Evolutionary conservation across 2,113 vertebrate genomes (phyloP), one percentile per base, ranked within the genome.

Genomic region (Cyphomyrus plagiostoma): DNA sequence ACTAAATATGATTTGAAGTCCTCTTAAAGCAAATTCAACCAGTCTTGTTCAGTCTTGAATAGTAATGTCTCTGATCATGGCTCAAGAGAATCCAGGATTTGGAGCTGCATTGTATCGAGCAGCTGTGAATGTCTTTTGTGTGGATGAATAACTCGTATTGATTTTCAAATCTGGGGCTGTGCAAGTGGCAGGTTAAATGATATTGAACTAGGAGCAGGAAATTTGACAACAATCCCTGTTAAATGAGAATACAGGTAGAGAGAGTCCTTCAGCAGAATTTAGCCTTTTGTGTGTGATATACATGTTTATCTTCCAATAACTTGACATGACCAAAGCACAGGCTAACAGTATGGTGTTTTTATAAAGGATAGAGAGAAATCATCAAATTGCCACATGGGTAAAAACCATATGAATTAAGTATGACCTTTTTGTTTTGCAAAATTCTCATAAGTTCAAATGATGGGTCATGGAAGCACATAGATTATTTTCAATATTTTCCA

Each of bases 191-290:
- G 70, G 90, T 93, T 92, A 92, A 94, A 89, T 93, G 90, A 94
- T 93, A 94, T 91, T 90, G 90, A 93, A 93, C 92, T 70, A 90
- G 88, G 89, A 92, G 87, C 83, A 91, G 87, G 45, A 92, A 92
- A 92, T 94, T 91, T 93, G 85, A 94, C 91, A 91, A 93, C 93
- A 93, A 91, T 92, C 92, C 91, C 88, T 82, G 89, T 3, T 91
- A 92, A 92, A 94, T 93, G 89, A 91, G 94, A 93, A 93, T 91
- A 21, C 21, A 91, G 87, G 90, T 74, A 86, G 88, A 26, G 50
- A 56, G 48, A 88, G 50, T 84, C 83, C 50, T 86, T 17, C 58
- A 62, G 49, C 77, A 62, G 80, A 90, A 88, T 91, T 88, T 89
- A 50, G 23, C 58, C 80, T 66, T 74, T 13, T 84, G 74, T 39